Base-by-base conservation (phyloP, 2,797 vertebrate genomes). In the Apogon hyalosoma region DNA sequence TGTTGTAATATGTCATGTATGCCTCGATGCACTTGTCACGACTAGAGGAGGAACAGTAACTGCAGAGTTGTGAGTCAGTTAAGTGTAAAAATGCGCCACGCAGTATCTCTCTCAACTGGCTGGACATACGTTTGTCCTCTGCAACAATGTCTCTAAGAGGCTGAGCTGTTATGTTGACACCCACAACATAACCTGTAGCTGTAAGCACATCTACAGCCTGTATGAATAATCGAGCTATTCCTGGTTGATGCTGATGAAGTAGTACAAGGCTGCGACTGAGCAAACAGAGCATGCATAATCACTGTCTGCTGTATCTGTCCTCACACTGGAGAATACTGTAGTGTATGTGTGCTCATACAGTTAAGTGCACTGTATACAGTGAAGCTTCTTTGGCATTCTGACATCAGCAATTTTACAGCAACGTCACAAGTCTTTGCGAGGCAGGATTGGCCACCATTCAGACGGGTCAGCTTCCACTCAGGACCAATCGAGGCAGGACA, bases 161-260 rank as follows among this genome's bases (percentile, higher is more conserved):
- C 45, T n/a, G 58, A 60, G 40, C 56, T 40, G 63, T 21, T n/a
- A 28, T 85, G 83, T 87, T 87, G 85, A 88, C 76, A 90, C 70
- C 75, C 12, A 66, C 62, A 86, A 86, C 85, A 89, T 11, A 11
- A 66, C 70, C 59, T 62, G 70, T 55, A 33, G 54, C 54, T 63
- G 69, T 57, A 63, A 87, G 57, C 66, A 77, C 62, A 73, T 52
- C 63, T 52, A 51, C 15, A 9, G 15, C 2, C 21, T 46, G 63
- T 36, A 47, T 31, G 45, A 58, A 60, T 42, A 61, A 58, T 16
- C 2, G 0, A 1, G 13, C 50, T 69, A 63, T 52, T 63, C 39
- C 48, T 24, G 47, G 45, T 7, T 36, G 49, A 38, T 42, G 53
- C 57, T 52, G 60, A 42, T 43, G 28, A 69, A 45, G 53, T 60